Evolutionary conservation across 2,113 vertebrate species (phyloP).

Genomic region (Lagopus leucura): DNA sequence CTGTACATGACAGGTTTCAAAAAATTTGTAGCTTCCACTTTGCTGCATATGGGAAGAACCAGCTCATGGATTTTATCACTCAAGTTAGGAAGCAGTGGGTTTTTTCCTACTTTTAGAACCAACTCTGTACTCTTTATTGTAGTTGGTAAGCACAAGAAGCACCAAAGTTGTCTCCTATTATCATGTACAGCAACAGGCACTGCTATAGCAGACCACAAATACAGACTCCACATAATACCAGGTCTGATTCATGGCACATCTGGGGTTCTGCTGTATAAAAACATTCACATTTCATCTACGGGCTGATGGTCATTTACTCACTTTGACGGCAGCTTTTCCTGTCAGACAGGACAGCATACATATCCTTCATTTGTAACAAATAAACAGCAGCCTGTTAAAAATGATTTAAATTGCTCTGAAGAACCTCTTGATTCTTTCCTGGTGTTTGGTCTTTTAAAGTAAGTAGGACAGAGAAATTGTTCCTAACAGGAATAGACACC

Average conservation of each 20-base stretch:
- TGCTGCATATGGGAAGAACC: not conserved
- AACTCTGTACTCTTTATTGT: not conserved
- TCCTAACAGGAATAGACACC: constrained; percentile 65
- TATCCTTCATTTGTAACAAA: not conserved
- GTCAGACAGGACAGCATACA: not conserved
- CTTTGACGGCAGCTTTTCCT: not conserved
- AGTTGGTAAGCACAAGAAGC: not conserved
- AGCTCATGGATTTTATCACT: not conserved
- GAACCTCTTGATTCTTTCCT: constrained; percentile 56
- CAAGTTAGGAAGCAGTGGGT: fast-evolving
- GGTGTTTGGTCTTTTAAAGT: constrained; percentile 56
- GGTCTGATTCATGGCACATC: not conserved
- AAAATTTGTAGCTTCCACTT: not conserved
- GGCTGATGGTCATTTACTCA: fast-evolving
- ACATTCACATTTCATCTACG: not conserved
- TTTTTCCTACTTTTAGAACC: not conserved
- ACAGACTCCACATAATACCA: not conserved
- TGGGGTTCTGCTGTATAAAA: not conserved
- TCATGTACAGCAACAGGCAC: not conserved
- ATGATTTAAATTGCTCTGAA: constrained; percentile 58
- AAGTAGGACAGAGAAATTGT: constrained; percentile 70
- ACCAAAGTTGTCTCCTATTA: not conserved
- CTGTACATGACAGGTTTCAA: not conserved
- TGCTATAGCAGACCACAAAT: not conserved
- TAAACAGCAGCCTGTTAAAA: constrained; percentile 46